phyloP scores from a whole-genome alignment of 2,113 vertebrate genomes.

The Peromyscus leucopus region DNA sequence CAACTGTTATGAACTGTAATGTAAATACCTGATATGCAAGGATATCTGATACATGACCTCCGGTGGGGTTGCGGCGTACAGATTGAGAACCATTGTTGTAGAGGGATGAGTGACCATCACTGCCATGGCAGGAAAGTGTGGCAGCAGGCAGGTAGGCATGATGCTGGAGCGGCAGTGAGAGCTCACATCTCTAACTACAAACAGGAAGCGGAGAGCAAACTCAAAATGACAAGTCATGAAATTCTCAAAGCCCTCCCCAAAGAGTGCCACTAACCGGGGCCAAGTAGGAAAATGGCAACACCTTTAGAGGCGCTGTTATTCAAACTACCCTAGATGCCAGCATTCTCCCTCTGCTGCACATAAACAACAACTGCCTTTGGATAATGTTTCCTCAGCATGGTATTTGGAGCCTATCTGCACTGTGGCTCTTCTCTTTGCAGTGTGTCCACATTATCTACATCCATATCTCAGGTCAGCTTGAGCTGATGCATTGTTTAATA shows the following conservation, averaged over 20 bases:
- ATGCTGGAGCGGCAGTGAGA: neutral
- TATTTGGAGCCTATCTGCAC: neutral
- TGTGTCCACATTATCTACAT: neutral
- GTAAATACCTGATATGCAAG: neutral
- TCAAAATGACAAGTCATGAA: neutral
- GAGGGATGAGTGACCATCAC: neutral
- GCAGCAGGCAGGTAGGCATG: neutral
- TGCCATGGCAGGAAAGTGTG: neutral
- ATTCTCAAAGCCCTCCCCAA: neutral
- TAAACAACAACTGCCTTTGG: neutral
- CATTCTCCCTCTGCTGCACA: neutral
- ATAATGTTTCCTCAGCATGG: neutral
- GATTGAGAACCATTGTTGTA: neutral
- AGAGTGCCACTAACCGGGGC: neutral
- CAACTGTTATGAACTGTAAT: neutral
- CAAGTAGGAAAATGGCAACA: neutral
- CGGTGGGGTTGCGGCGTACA: neutral
- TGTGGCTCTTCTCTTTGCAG: neutral
- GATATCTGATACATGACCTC: neutral
- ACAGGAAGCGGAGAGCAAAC: neutral
- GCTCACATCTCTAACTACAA: neutral
- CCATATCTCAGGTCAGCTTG: neutral
- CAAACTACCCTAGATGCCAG: neutral
- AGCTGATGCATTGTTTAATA: slow-evolving; percentile 7
- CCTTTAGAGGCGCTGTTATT: neutral